Evolutionary conservation across 2,797 vertebrate species (phyloP), one percentile per base, ranked within the genome.

Genomic region (Ficedula albicollis): DNA sequence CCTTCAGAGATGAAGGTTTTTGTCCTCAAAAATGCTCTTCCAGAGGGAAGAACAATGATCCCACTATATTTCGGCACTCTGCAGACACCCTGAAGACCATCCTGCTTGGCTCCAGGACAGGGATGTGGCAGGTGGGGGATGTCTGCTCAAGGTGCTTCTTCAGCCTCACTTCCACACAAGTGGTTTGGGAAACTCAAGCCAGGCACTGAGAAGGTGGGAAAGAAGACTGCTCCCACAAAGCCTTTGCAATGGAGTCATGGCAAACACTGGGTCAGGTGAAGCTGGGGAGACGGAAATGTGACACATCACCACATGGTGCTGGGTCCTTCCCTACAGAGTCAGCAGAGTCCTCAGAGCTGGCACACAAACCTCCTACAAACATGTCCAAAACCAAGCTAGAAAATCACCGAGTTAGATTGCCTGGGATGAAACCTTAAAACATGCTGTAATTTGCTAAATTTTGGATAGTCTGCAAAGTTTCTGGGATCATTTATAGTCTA

Each of bases 351-450:
- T 84, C 0, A 0, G 8, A 32, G 48, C 46, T 86, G 87, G 36
- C 69, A 30, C 77, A 55, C 38, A 70, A 76, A 16, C 41, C 36
- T 86, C 81, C 46, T 75, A 78, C 4, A 29, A 90, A n/a, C 3
- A 0, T 20, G 38, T 59, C 81, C 68, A 83, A 91, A 91, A 79
- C 55, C 59, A 89, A 89, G 89, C 46, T 84, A 88, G 58, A 90
- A 84, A 88, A 62, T 12, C 15, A 73, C 52, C 8, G 10, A 76
- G 32, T 82, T 64, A 27, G 76, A 58, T 12, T 62, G 39, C 20
- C 39, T 6, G 2, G 34, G 36, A 25, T 2, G 2, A 68, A 74
- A 66, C 51, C 69, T 70, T 52, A 51, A 66, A 90, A 30, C n/a
- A 46, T 10, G 27, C 23, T 56, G 41, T 44, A 27, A 62, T 88